These are phyloP conservation scores for Drosophila pseudoananassae DNA, from an alignment of 1,140 invertebrate species.

Conservation along the genomic window DNA sequence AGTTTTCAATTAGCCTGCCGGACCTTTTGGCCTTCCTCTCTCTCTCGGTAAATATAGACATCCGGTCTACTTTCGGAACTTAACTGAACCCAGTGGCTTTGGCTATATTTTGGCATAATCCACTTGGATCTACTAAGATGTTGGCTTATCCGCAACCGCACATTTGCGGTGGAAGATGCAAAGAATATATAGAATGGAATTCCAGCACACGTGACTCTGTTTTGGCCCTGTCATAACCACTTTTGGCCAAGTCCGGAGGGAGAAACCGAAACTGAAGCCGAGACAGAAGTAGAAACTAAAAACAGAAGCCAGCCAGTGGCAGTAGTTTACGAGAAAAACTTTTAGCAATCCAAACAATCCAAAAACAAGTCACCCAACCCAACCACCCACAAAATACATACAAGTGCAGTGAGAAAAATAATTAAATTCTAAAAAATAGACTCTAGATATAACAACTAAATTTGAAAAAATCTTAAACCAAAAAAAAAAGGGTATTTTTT, in stretches of 20 bases:
- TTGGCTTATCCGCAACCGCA: slow-evolving; percentile 15
- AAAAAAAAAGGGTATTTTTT: no score
- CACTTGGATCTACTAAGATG: slow-evolving; percentile 25
- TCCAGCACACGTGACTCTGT: slow-evolving; percentile 54
- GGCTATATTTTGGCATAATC: slow-evolving; percentile 22
- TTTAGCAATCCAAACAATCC: slow-evolving; percentile 30
- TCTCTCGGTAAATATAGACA: slow-evolving; percentile 31
- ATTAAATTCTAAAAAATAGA: neutral
- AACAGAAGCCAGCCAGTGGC: slow-evolving; percentile 16
- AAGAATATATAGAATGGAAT: slow-evolving; percentile 2
- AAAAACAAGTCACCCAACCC: neutral
- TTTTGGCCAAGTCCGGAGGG: slow-evolving; percentile 34
- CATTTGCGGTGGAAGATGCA: neutral
- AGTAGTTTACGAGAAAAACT: slow-evolving; percentile 63
- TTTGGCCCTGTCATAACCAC: slow-evolving; percentile 67
- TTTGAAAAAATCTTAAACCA: no score
- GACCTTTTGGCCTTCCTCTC: slow-evolving; percentile 46
- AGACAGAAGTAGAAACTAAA: slow-evolving; percentile 13
- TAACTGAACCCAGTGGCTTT: slow-evolving; percentile 6
- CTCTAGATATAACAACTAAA: neutral
- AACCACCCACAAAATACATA: slow-evolving; percentile 16
- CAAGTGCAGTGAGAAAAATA: slow-evolving; percentile 15
- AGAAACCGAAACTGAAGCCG: slow-evolving; percentile 29
- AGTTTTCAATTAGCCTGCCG: slow-evolving; percentile 41
- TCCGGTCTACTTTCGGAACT: slow-evolving; percentile 11